A percentile compares a stretch with the other conserved stretches of the same genome.
phyloP scores from a whole-genome alignment of 2,888 invertebrate genomes.

The Drosophila barbarae region DNA sequence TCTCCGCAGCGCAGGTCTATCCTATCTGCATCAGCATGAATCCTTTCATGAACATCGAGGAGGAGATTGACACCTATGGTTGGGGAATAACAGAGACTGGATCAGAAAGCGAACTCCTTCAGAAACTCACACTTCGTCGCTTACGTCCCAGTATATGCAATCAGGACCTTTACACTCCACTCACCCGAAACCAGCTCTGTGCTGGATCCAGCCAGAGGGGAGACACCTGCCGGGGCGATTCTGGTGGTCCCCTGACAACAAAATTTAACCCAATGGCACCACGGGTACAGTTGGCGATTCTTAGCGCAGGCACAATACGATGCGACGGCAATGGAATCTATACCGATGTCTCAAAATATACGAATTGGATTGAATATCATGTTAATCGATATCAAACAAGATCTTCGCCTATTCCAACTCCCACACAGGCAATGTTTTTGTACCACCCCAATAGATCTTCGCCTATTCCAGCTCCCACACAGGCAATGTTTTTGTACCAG shows the following conservation, averaged over 20 bases:
- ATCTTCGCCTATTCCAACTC: background rate
- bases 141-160: background rate
- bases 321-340: conserved; percentile 4
- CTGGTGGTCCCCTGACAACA: conserved; percentile 12
- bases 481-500: background rate
- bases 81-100: background rate
- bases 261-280: accelerated
- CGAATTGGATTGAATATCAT: background rate
- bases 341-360: conserved; percentile 4
- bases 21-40: background rate
- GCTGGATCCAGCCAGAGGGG: background rate
- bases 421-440: background rate
- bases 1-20: background rate
- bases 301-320: accelerated
- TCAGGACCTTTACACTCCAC: accelerated
- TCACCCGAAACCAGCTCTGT: conserved; percentile 1
- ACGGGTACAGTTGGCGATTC: background rate
- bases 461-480: background rate
- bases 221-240: conserved; percentile 15
- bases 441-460: background rate
- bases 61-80: background rate
- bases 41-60: accelerated
- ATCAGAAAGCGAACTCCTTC: background rate
- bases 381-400: background rate
- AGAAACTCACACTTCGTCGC: background rate